Conservation (phyloP, 1,140 invertebrate species). For the Choristoneura fumiferana region DNA sequence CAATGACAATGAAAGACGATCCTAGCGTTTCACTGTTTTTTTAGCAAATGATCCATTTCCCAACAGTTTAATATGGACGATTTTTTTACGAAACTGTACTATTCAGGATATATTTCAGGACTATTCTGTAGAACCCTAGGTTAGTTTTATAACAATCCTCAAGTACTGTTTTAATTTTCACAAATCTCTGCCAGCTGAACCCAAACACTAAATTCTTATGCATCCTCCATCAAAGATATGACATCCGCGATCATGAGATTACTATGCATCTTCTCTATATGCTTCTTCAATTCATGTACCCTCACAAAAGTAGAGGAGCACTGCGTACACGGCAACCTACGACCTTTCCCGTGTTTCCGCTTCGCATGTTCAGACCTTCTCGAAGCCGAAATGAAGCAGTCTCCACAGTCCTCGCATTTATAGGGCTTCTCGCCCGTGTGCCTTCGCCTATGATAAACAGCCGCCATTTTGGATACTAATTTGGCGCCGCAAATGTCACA, state of each 20-base stretch:
- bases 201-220: too few relatives aligned
- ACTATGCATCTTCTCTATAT: conserved; percentile 51
- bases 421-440: conserved; percentile 90
- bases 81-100: too few relatives aligned
- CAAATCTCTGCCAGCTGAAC: too few relatives aligned
- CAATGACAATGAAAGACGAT: too few relatives aligned
- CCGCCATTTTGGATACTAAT: conserved; percentile 69
- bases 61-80: too few relatives aligned
- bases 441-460: conserved; percentile 64
- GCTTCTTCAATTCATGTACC: conserved; percentile 53
- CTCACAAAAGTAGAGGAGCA: conserved; percentile 54
- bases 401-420: conserved; percentile 84
- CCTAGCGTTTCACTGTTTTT: too few relatives aligned
- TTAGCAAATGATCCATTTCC: too few relatives aligned
- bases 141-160: too few relatives aligned
- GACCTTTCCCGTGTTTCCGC: conserved; percentile 58
- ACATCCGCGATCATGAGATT: not conserved
- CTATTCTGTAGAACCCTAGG: too few relatives aligned
- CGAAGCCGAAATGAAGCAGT: conserved; percentile 72
- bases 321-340: conserved; percentile 42
- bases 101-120: too few relatives aligned
- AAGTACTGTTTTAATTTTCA: too few relatives aligned
- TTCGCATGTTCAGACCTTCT: conserved; percentile 65
- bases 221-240: too few relatives aligned
- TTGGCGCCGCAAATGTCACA: conserved; percentile 73